phyloP scores from a whole-genome alignment of 2,113 vertebrate species.

The Centropus bengalensis region DNA sequence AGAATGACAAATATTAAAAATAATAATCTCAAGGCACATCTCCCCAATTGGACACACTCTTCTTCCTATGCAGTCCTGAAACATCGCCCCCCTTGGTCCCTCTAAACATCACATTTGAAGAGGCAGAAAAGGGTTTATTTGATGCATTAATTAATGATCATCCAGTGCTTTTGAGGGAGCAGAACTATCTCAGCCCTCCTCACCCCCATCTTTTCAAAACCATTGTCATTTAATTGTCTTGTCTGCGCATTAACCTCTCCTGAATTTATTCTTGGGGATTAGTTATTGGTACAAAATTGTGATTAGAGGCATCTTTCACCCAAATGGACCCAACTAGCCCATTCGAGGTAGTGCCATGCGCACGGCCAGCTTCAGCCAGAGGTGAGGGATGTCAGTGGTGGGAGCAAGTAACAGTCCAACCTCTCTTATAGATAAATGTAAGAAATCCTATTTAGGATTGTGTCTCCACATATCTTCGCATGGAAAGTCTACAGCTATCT shows the following conservation, averaged over 20 bases:
- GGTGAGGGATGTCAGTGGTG: neutral
- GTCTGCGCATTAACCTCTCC: neutral
- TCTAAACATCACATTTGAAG: neutral
- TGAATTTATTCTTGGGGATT: neutral
- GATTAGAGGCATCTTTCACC: neutral
- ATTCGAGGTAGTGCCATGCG: neutral
- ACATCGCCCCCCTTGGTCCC: rapidly evolving
- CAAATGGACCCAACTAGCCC: neutral
- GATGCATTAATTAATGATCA: neutral
- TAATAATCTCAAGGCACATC: neutral
- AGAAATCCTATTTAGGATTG: neutral
- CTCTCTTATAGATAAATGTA: neutral
- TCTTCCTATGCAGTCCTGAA: neutral
- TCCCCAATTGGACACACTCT: neutral
- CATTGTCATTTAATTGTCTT: rapidly evolving
- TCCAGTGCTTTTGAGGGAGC: neutral
- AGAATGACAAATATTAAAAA: slow-evolving; percentile 28
- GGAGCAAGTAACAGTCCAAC: neutral
- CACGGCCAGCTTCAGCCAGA: neutral
- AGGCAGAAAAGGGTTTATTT: neutral
- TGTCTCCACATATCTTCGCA: rapidly evolving
- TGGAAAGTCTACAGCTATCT: neutral
- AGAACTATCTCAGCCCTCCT: neutral
- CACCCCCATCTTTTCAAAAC: neutral
- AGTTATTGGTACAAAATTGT: neutral